Percentiles rank a stretch among this genome's conserved stretches.
Conservation (phyloP, 2,797 vertebrate genomes). For the Arctocebus calabarensis region DNA sequence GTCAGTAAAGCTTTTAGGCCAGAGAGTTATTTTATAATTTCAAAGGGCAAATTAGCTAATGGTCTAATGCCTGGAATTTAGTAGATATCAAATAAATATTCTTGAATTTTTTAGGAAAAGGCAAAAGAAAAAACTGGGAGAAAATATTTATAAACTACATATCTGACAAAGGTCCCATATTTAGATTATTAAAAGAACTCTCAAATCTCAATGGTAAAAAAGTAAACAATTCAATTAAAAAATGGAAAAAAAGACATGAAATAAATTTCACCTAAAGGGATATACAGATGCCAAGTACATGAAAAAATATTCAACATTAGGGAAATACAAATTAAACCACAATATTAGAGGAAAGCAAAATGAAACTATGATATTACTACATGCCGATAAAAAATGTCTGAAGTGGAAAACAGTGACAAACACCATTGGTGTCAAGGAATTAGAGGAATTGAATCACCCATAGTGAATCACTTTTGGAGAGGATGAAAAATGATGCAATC, state of each 20-base stretch:
- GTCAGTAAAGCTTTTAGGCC: background rate
- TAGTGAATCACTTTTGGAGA: accelerated
- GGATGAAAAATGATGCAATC: background rate
- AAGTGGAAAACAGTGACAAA: background rate
- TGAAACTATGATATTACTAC: background rate
- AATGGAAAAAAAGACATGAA: background rate
- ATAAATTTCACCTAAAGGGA: background rate
- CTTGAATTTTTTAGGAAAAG: background rate
- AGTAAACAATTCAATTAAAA: background rate
- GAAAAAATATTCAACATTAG: background rate
- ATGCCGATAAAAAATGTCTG: background rate
- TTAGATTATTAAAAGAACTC: background rate
- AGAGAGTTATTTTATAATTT: background rate
- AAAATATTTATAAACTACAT: background rate
- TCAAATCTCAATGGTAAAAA: background rate
- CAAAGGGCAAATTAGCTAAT: no score
- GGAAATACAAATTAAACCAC: no score
- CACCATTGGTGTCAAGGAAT: background rate
- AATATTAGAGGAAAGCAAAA: background rate
- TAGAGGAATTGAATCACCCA: background rate
- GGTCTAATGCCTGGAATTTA: background rate
- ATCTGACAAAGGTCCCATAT: background rate
- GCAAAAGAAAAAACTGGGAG: background rate
- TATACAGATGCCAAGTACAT: background rate
- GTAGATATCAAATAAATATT: background rate